Evolutionary conservation across 1,140 invertebrate genomes (phyloP).

Genomic region (Pseudomyrmex sp.): DNA sequence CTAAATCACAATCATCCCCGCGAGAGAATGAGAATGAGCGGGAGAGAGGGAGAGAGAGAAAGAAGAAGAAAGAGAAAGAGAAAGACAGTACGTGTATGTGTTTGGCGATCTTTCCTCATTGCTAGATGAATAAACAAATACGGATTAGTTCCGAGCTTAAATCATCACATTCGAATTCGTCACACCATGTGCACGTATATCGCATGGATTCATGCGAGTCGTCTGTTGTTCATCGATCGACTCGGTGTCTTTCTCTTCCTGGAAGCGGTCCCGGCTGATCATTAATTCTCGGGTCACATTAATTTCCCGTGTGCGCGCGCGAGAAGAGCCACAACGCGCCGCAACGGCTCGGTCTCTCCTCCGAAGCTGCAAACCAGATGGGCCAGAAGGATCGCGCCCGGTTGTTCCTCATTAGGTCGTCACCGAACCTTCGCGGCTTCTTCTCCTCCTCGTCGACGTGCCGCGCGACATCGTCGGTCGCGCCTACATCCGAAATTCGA

Average conservation of each 20-base stretch:
- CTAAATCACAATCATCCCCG: slow-evolving; percentile 81
- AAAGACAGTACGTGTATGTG: neutral
- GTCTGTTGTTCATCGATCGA: slow-evolving; percentile 58
- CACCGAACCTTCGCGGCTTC: slow-evolving; percentile 71
- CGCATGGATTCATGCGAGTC: slow-evolving; percentile 5
- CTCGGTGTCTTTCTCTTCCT: slow-evolving; percentile 62
- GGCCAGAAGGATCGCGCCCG: slow-evolving; percentile 36
- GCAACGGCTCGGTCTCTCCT: slow-evolving; percentile 41
- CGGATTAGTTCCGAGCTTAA: slow-evolving; percentile 84
- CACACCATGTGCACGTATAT: slow-evolving; percentile 66
- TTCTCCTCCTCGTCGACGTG: neutral
- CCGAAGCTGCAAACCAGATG: slow-evolving; percentile 73
- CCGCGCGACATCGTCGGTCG: slow-evolving; percentile 58
- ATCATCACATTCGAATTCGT: slow-evolving; percentile 83
- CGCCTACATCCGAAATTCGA: slow-evolving; percentile 75
- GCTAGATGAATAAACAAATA: slow-evolving; percentile 85
- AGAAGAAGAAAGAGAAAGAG: neutral
- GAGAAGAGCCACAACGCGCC: neutral
- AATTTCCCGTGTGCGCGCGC: slow-evolving; percentile 76
- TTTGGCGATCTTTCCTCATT: slow-evolving; percentile 77
- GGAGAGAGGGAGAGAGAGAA: neutral
- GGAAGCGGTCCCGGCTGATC: slow-evolving; percentile 70
- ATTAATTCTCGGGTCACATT: slow-evolving; percentile 84
- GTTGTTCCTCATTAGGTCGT: slow-evolving; percentile 75
- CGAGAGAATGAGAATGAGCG: slow-evolving; percentile 55